phyloP scores from a whole-genome alignment of 2,797 vertebrate species.

The Amniataba percoides region DNA sequence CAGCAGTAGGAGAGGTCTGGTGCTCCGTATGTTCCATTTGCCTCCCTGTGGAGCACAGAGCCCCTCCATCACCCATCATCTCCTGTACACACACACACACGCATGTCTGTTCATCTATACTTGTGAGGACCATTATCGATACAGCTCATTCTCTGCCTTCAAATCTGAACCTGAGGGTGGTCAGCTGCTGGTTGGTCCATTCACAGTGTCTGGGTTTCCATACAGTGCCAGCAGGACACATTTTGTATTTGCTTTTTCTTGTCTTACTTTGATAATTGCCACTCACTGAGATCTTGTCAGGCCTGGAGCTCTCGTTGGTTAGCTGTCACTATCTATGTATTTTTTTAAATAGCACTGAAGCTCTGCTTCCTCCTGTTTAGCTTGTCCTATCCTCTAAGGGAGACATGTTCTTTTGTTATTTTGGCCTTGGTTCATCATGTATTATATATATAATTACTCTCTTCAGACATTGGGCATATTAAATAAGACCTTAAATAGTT shows the following conservation, averaged over 20 bases:
- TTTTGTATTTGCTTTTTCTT: background rate
- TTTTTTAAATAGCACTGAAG: too few species aligned
- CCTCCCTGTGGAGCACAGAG: conserved; percentile 71
- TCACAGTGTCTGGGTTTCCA: background rate
- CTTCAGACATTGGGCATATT: too few species aligned
- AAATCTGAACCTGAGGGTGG: background rate
- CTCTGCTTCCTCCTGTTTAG: too few species aligned
- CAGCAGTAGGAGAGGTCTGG: conserved; percentile 59
- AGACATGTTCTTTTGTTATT: background rate
- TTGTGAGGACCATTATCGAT: conserved; percentile 37
- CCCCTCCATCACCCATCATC: conserved; percentile 78
- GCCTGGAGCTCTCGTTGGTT: background rate
- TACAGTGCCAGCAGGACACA: background rate
- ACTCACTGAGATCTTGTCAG: background rate
- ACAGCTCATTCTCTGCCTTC: background rate
- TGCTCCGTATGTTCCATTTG: conserved; percentile 77
- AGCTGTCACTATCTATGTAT: too few species aligned
- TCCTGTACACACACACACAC: conserved; percentile 18
- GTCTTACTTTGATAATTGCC: background rate
- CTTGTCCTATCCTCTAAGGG: too few species aligned
- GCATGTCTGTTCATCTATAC: conserved; percentile 14
- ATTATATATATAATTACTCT: too few species aligned
- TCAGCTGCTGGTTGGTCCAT: background rate
- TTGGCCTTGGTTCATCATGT: background rate
- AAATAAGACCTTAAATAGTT: too few species aligned